Conservation (phyloP, 2,888 invertebrate genomes). For the Lasioglossum oenotherae region DNA sequence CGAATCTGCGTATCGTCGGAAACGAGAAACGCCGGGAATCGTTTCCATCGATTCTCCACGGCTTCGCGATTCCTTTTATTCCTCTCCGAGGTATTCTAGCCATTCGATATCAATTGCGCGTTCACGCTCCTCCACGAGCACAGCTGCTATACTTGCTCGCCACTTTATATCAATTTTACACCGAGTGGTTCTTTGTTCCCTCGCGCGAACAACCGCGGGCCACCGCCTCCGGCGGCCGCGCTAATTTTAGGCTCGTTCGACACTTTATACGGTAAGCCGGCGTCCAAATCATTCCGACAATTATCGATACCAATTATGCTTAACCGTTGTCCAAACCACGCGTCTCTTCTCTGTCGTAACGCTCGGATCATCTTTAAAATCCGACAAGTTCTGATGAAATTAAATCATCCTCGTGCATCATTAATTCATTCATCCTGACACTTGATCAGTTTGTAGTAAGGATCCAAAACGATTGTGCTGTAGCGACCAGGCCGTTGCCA, state of each 20-base stretch:
- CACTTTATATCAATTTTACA: constrained; percentile 36
- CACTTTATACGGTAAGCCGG: not conserved
- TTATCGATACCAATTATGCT: not conserved
- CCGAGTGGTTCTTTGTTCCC: constrained; percentile 14
- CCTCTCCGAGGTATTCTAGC: constrained; percentile 24
- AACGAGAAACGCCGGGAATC: constrained; percentile 23
- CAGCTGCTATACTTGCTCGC: constrained; percentile 16
- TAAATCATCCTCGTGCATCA: too few relatives aligned
- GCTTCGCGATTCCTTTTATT: constrained; percentile 45
- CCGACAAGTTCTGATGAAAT: not conserved
- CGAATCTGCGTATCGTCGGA: constrained; percentile 30
- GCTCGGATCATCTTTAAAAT: not conserved
- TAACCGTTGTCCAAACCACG: not conserved
- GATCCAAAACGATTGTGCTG: too few relatives aligned
- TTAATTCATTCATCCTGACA: not conserved
- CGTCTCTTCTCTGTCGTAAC: not conserved
- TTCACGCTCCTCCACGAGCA: constrained; percentile 24
- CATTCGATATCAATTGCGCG: constrained; percentile 46
- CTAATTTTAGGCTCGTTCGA: constrained; percentile 22
- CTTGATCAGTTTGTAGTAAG: too few relatives aligned
- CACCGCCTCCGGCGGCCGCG: not conserved
- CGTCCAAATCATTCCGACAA: not conserved
- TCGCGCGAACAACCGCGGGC: constrained; percentile 4
- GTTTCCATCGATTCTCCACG: constrained; percentile 31
- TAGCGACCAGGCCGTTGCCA: too few relatives aligned